phyloP scores from a whole-genome alignment of 2,888 invertebrate genomes.

The Cabera pusaria region DNA sequence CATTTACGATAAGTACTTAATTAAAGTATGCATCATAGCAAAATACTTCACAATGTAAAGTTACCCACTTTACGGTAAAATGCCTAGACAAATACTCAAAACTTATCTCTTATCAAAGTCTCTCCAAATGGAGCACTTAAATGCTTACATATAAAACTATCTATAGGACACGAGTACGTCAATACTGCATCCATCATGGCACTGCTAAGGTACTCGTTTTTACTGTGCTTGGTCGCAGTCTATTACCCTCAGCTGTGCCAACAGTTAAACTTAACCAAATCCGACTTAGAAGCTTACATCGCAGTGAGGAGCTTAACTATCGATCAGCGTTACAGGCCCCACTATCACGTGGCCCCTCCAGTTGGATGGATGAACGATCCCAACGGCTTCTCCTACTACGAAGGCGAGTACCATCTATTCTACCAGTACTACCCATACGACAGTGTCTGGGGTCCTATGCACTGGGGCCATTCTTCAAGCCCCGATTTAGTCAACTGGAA shows the following conservation, averaged over 20 bases:
- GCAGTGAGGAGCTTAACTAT: conserved; percentile 52
- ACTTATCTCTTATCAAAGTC: too few relatives aligned
- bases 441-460: conserved; percentile 74
- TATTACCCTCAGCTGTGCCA: conserved; percentile 35
- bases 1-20: too few relatives aligned
- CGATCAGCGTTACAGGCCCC: conserved; percentile 59
- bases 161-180: background rate
- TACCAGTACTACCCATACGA: conserved; percentile 80
- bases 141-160: too few relatives aligned
- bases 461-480: conserved; percentile 80
- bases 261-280: conserved; percentile 38
- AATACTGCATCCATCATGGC: conserved; percentile 19
- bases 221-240: conserved; percentile 37
- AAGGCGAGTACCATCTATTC: conserved; percentile 78
- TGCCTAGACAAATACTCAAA: too few relatives aligned
- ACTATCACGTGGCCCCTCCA: conserved; percentile 67
- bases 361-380: conserved; percentile 84
- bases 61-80: too few relatives aligned
- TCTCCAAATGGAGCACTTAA: too few relatives aligned
- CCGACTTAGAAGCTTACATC: conserved; percentile 60
- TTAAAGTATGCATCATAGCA: too few relatives aligned
- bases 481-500: conserved; percentile 76
- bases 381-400: conserved; percentile 78
- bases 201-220: conserved; percentile 17
- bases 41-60: too few relatives aligned